Base-by-base conservation (phyloP, 2,888 invertebrate species). In the Agonopterix subpropinquella region DNA sequence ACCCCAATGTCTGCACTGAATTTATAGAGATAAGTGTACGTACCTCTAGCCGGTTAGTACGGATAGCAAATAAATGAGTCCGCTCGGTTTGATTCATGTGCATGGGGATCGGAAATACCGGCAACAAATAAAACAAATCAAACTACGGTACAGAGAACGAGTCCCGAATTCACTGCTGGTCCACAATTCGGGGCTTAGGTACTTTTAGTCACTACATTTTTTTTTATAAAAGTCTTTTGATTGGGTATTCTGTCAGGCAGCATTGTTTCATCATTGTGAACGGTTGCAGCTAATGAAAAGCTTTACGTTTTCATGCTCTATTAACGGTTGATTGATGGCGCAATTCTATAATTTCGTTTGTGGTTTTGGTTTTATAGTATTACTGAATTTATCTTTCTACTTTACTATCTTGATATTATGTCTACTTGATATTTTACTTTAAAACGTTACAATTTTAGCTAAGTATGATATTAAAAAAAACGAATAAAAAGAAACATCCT, bases 21-120 rank as follows among this genome's bases (percentile, higher is more conserved):
- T 44, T 44, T 44, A 36, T 36, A 44, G 36, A 45, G 37, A 45
- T 45, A 43, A 28, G 37, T 45, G 28, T 13, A 45, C 9, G 36
- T 45, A 44, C 36, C 11, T 15, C 43, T 28, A 43, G 10, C 42
- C 46, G 49, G 48, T 47, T 44, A 52, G 48, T 43, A 71, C 69
- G 67, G 28, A 70, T 76, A 82, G 78, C 82, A 81, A 85, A 86
- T 82, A 85, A 86, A 86, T 85, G 84, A 85, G 80, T 77, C 69
- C 80, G 82, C 67, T 68, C 80, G 70, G 77, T 83, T 86, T 86
- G 85, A 86, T 85, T 83, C 84, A 86, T 85, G 79, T 69, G 82
- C 77, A 83, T 77, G 76, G 83, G 83, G 83, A 77, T 68, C 75
- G 73, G 77, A 67, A 83, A 80, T 74, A 73, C 73, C 73, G 69